Evolutionary conservation across 2,888 invertebrate genomes (phyloP).

Genomic region (Choristoneura rosaceana): DNA sequence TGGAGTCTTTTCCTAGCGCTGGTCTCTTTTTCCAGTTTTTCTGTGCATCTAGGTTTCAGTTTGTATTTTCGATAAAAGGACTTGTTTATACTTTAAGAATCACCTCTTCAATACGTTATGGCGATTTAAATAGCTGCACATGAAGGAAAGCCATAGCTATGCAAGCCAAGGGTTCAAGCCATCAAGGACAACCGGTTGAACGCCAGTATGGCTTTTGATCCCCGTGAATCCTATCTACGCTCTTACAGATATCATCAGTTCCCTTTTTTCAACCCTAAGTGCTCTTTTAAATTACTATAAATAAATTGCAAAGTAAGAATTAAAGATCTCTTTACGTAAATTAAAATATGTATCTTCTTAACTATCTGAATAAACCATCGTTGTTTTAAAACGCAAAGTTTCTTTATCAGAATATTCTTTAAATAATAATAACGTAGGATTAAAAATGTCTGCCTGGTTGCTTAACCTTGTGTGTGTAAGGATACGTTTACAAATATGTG

Average conservation of each 20-base stretch:
- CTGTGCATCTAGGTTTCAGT: too few relatives aligned
- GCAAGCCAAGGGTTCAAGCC: constrained; percentile 57
- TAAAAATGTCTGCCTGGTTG: constrained; percentile 55
- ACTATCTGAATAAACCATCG: background rate
- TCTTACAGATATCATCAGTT: constrained; percentile 5
- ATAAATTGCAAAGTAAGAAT: background rate
- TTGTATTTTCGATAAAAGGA: too few relatives aligned
- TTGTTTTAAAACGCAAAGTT: background rate
- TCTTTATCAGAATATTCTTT: constrained; percentile 48
- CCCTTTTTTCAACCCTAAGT: background rate
- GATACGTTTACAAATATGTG: constrained; percentile 49
- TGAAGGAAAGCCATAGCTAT: constrained; percentile 55
- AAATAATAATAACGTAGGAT: constrained; percentile 51
- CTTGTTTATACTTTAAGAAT: background rate
- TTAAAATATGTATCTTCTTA: background rate
- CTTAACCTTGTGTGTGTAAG: constrained; percentile 54
- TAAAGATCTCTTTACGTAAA: background rate
- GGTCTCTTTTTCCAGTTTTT: too few relatives aligned
- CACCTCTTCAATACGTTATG: constrained; percentile 11
- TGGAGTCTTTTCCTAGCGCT: too few relatives aligned
- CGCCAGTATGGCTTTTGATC: constrained; percentile 45
- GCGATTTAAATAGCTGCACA: constrained; percentile 36
- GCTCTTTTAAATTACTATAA: background rate
- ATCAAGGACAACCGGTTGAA: constrained; percentile 69
- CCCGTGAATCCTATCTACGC: constrained; percentile 43